Evolutionary conservation across 2,888 invertebrate genomes (phyloP).

Genomic region (Ophioninae sp.): DNA sequence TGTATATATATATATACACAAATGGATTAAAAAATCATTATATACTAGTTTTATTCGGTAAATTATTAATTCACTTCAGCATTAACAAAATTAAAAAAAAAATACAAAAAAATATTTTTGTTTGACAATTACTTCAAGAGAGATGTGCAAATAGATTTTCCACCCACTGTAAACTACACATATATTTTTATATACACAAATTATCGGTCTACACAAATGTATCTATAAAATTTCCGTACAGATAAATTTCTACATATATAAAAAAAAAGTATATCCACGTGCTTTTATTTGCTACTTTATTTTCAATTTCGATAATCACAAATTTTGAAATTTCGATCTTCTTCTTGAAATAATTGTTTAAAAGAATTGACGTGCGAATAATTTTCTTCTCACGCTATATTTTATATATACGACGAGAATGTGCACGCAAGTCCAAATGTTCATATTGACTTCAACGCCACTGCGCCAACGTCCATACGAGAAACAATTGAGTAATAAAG

Average conservation of each 20-base stretch:
- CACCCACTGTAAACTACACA: not conserved
- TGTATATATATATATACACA: not conserved
- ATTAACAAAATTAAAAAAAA: not conserved
- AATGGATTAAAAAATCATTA: not conserved
- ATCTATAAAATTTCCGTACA: no score
- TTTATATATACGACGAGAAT: conserved; percentile 48
- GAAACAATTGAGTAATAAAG: conserved; percentile 2
- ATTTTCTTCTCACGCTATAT: no score
- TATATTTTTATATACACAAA: not conserved
- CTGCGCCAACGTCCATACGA: not conserved
- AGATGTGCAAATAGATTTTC: not conserved
- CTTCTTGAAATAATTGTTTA: no score
- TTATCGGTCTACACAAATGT: no score
- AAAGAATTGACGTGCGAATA: no score
- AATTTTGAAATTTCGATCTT: no score
- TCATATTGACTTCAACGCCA: not conserved
- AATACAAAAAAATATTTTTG: not conserved
- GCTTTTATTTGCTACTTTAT: no score
- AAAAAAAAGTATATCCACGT: no score
- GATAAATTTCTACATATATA: not conserved
- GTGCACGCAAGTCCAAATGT: conserved; percentile 58
- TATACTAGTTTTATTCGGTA: not conserved
- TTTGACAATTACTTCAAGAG: not conserved
- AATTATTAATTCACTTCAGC: no score
- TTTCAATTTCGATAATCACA: no score